A percentile compares a stretch with the other conserved stretches of the same genome.
Evolutionary conservation across 2,113 vertebrate species (phyloP).

Genomic region (Erpornis zantholeuca): DNA sequence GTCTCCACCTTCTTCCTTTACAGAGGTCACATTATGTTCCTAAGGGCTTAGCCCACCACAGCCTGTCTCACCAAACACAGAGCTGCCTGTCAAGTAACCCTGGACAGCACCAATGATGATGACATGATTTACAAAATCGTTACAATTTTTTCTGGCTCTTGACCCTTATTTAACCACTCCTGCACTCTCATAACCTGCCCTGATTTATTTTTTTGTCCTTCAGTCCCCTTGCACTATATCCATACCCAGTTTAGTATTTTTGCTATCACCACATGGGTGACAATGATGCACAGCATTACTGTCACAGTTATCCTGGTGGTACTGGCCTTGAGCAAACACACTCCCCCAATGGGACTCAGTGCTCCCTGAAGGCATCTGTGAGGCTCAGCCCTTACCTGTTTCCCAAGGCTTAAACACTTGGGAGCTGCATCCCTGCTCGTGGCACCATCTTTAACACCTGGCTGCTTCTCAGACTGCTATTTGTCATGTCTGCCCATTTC

Average conservation of each 20-base stretch:
- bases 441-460: not conserved
- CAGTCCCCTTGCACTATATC: not conserved
- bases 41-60: not conserved
- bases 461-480: not conserved
- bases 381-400: not conserved
- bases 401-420: not conserved
- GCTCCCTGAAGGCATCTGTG: not conserved
- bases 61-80: not conserved
- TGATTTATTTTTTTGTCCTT: not conserved
- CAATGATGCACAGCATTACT: not conserved
- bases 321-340: not conserved
- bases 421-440: not conserved
- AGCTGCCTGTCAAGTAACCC: not conserved
- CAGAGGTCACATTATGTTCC: fast-evolving
- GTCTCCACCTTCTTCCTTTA: not conserved
- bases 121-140: not conserved
- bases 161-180: not conserved
- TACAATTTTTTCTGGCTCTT: not conserved
- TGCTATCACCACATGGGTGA: not conserved
- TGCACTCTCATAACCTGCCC: not conserved
- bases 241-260: not conserved
- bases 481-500: not conserved
- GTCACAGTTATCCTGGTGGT: not conserved
- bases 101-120: not conserved
- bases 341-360: not conserved